Conservation (phyloP, 2,888 invertebrate genomes). For the Protophormia terraenovae region DNA sequence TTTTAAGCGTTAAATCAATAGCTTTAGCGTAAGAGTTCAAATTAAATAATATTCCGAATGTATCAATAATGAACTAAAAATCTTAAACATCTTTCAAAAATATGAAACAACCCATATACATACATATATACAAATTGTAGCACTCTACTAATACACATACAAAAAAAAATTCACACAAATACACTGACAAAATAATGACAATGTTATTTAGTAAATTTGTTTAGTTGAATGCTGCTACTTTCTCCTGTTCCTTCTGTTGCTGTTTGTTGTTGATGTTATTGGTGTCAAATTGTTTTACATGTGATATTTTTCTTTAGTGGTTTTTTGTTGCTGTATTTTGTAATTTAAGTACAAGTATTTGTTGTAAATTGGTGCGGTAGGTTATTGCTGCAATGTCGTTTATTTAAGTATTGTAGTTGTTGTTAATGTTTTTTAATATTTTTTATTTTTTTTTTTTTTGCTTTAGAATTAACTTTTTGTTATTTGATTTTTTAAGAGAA, state of each 20-base stretch:
- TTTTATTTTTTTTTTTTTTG: background rate
- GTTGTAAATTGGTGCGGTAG: background rate
- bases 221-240: background rate
- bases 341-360: too few relatives aligned
- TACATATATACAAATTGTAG: background rate
- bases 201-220: background rate
- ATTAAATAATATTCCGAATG: too few relatives aligned
- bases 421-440: background rate
- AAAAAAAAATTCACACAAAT: background rate
- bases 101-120: background rate
- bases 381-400: background rate
- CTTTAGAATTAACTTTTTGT: background rate
- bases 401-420: background rate
- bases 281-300: slow-evolving; percentile 29
- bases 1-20: too few relatives aligned
- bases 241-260: too few relatives aligned
- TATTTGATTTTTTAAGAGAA: background rate
- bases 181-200: background rate
- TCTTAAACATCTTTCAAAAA: too few relatives aligned
- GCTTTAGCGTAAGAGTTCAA: too few relatives aligned
- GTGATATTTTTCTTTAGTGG: background rate
- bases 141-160: background rate
- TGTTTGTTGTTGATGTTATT: slow-evolving; percentile 9
- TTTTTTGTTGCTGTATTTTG: too few relatives aligned
- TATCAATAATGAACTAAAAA: too few relatives aligned